Evolutionary conservation across 2,888 invertebrate species (phyloP), one percentile per base, ranked within the genome.

Genomic region (Sinohyriopsis cumingii): DNA sequence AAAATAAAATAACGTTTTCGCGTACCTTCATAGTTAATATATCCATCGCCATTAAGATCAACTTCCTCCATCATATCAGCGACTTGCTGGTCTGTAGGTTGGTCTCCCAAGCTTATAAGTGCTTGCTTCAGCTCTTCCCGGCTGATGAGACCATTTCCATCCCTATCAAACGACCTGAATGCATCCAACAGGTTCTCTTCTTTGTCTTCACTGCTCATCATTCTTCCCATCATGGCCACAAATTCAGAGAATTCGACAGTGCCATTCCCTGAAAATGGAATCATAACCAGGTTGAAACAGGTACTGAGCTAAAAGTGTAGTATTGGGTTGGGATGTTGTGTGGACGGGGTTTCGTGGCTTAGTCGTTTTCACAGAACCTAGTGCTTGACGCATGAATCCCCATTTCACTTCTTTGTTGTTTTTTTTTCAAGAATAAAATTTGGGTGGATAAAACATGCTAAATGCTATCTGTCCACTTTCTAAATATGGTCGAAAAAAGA

Each of bases 161-260:
- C 69, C 55, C 67, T 72, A 54, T 72, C 72, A 62, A 72, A 66
- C 45, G 69, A 55, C 56, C 64, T 65, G 63, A 72, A 72, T 15
- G 69, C 69, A 15, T 9, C 60, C 55, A 15, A 18, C 60, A 66
- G 57, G 9, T 55, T 45, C 20, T 57, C 57, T 20, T 65, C 65
- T 18, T 19, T 55, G 22, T 57, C 57, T 18, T 65, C 33, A 9
- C 33, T 18, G 3, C 54, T 45, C 45, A 45, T 45, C 45, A 45
- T 57, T 20, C 57, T 55, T 22, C 45, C 57, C 65, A 65, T 57
- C 12, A 53, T 55, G 55, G 22, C 55, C n/a, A 55, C 55, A n/a
- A 65, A 65, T 33, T 65, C 65, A 12, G 20, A 22, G n/a, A 55
- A 65, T n/a, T 65, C 65, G 22, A 65, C 57, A 33, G 24, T 56